phyloP scores from a whole-genome alignment of 2,888 invertebrate species.

The Limenitis camilla region DNA sequence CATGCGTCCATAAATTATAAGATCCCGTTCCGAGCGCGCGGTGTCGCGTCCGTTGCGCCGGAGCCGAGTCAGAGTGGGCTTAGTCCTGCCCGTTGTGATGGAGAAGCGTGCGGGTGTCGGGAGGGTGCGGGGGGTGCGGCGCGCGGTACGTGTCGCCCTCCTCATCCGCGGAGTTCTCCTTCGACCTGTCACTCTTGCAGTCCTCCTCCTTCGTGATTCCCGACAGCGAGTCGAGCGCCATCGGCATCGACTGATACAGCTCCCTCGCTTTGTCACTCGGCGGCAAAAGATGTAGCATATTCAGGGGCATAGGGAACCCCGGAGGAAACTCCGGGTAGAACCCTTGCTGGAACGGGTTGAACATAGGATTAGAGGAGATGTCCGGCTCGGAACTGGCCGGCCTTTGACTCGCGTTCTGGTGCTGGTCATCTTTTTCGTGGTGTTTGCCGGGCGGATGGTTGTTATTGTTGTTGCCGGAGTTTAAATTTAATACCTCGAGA shows the following conservation, averaged over 20 bases:
- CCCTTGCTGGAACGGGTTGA: constrained; percentile 85
- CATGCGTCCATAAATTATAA: constrained; percentile 21
- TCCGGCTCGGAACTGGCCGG: constrained; percentile 81
- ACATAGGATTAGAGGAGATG: constrained; percentile 78
- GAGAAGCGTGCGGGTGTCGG: constrained; percentile 78
- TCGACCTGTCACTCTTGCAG: constrained; percentile 78
- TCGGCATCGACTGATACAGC: constrained; percentile 73
- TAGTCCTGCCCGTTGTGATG: constrained; percentile 90
- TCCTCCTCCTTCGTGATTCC: constrained; percentile 75
- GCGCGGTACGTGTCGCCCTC: constrained; percentile 66
- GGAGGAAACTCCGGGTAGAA: constrained; percentile 89
- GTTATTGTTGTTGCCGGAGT: constrained; percentile 76
- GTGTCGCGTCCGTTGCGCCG: not conserved
- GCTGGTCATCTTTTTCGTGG: constrained; percentile 73
- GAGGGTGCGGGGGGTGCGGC: constrained; percentile 72
- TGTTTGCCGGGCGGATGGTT: constrained; percentile 70
- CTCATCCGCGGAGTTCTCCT: constrained; percentile 77
- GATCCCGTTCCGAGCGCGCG: constrained; percentile 5
- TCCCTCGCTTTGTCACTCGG: constrained; percentile 84
- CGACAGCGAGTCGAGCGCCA: constrained; percentile 74
- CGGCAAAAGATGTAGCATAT: constrained; percentile 88
- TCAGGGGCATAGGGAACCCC: constrained; percentile 87
- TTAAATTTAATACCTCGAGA: constrained; percentile 80
- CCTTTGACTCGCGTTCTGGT: constrained; percentile 64
- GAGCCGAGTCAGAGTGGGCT: constrained; percentile 24